Conservation (phyloP, 2,888 invertebrate genomes). For the Hoplodrina blanda region DNA sequence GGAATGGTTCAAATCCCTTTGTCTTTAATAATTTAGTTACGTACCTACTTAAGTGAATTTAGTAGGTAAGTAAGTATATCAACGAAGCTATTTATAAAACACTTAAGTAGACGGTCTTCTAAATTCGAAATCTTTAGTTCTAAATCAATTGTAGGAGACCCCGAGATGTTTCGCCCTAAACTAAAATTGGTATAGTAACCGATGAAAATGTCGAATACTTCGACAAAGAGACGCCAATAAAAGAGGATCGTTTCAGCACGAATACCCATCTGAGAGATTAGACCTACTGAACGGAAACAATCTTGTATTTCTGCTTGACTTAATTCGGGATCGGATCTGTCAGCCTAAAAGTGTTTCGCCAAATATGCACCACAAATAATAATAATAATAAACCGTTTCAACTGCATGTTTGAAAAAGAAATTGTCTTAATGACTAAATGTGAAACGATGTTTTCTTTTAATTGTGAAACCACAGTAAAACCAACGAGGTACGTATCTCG, state of each 20-base stretch:
- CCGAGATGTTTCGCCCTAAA: conserved; percentile 57
- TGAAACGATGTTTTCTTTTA: not conserved
- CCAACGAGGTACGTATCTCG: not conserved
- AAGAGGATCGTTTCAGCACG: conserved; percentile 87
- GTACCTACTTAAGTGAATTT: not conserved
- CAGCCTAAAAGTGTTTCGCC: conserved; percentile 75
- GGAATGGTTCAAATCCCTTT: too few relatives aligned
- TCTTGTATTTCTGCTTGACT: conserved; percentile 88
- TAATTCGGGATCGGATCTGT: conserved; percentile 76
- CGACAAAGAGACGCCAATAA: conserved; percentile 86
- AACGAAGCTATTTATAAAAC: not conserved
- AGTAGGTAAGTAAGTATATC: conserved; percentile 1
- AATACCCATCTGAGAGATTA: conserved; percentile 88
- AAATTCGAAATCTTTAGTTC: conserved; percentile 37
- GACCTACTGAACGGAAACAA: conserved; percentile 88
- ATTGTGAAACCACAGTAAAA: not conserved
- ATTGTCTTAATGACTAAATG: not conserved
- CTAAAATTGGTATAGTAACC: conserved; percentile 66
- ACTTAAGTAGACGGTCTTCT: conserved; percentile 2
- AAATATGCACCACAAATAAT: conserved; percentile 68
- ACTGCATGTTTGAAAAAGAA: conserved; percentile 20
- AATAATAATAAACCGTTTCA: conserved; percentile 56
- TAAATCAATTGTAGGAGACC: conserved; percentile 34
- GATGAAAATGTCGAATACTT: conserved; percentile 80
- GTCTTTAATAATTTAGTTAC: not conserved